These are phyloP conservation scores for Chloropsis cyanopogon DNA, from an alignment of 2,113 vertebrate genomes.

Conservation along the genomic window DNA sequence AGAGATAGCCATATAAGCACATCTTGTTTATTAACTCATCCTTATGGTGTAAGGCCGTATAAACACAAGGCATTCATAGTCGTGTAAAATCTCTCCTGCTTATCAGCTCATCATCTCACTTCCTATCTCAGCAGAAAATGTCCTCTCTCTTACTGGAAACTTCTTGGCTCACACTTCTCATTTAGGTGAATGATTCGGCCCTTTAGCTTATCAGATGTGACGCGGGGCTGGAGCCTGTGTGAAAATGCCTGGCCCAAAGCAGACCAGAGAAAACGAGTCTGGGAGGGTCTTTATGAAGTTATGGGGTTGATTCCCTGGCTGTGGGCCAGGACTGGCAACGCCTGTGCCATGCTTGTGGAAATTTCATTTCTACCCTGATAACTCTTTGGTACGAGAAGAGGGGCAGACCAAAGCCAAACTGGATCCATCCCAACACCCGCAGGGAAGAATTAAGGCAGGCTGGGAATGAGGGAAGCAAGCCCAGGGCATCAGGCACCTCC, in stretches of 20 bases:
- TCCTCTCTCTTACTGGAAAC: neutral
- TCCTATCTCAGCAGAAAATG: conserved; percentile 36
- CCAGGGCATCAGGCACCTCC: neutral
- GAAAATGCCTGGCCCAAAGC: neutral
- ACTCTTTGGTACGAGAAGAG: neutral
- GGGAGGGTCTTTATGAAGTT: neutral
- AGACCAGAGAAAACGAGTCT: neutral
- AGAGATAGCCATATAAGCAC: conserved; percentile 6
- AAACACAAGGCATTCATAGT: neutral
- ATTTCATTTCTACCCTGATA: neutral
- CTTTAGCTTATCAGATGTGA: neutral
- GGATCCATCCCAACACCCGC: neutral
- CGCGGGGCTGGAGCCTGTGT: neutral
- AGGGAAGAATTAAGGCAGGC: neutral
- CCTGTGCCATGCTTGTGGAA: neutral
- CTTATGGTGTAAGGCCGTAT: neutral
- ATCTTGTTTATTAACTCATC: conserved; percentile 25
- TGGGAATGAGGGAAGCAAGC: neutral
- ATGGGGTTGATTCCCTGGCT: neutral
- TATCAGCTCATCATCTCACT: conserved; percentile 30
- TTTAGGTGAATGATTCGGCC: neutral
- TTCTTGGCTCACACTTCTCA: neutral
- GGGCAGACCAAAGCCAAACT: neutral
- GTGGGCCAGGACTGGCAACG: neutral
- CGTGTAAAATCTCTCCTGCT: conserved; percentile 14